These are phyloP conservation scores for Sorex fumeus DNA, from an alignment of 2,113 vertebrate species.

Conservation along the genomic window DNA sequence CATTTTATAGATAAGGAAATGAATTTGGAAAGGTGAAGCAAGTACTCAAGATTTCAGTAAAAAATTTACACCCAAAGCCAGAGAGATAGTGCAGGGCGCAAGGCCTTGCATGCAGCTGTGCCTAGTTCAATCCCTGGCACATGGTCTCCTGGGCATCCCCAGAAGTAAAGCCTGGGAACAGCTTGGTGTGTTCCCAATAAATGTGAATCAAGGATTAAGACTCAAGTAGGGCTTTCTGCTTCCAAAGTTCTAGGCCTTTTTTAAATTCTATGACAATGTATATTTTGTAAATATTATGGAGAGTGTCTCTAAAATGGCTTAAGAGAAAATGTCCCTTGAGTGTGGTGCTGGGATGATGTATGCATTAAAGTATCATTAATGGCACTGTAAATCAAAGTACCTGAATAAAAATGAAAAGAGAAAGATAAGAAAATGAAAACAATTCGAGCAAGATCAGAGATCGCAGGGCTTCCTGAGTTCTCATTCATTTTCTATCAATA, in stretches of 20 bases:
- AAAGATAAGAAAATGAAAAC: conserved; percentile 1
- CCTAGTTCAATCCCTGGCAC: too few species aligned
- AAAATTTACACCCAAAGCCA: background rate
- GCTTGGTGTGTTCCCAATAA: too few species aligned
- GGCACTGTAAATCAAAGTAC: too few species aligned
- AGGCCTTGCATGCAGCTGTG: too few species aligned
- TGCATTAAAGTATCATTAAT: too few species aligned
- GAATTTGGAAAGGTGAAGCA: conserved; percentile 40
- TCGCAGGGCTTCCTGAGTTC: background rate
- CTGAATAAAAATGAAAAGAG: too few species aligned
- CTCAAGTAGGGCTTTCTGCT: background rate
- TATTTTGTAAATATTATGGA: conserved; percentile 17
- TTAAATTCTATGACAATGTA: background rate
- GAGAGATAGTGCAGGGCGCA: too few species aligned
- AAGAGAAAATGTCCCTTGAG: background rate
- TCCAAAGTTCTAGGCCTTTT: conserved; percentile 35
- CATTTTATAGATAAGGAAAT: conserved; percentile 33
- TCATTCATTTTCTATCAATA: background rate
- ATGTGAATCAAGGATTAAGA: background rate
- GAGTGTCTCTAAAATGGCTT: background rate
- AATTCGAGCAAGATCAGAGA: background rate
- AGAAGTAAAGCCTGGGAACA: too few species aligned
- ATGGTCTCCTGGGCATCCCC: too few species aligned
- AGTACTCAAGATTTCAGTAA: background rate
- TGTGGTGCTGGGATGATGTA: too few species aligned